These are phyloP conservation scores for Urocolius indicus DNA, from an alignment of 2,113 vertebrate genomes.

Conservation along the genomic window DNA sequence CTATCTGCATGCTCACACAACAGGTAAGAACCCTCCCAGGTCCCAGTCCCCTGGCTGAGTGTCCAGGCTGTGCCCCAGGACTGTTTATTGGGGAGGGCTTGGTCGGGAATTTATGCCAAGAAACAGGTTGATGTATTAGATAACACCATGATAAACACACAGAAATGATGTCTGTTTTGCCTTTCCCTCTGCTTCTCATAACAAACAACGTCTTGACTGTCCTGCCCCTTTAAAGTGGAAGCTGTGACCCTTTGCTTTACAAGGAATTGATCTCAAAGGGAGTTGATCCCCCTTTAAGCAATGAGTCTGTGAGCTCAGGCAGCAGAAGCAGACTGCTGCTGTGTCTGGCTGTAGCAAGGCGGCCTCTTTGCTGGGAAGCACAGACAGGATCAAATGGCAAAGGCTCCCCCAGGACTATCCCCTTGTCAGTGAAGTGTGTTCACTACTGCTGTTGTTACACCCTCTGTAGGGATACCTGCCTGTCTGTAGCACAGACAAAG, in stretches of 20 bases:
- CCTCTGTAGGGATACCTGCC: not conserved
- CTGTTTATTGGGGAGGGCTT: not conserved
- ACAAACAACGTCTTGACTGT: not conserved
- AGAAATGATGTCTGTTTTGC: not conserved
- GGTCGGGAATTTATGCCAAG: accelerated
- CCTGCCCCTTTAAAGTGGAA: not conserved
- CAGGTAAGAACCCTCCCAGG: constrained; percentile 9
- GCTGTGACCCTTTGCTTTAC: not conserved
- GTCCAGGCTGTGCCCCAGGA: accelerated
- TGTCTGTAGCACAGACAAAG: not conserved
- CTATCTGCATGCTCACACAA: accelerated
- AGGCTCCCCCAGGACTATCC: not conserved
- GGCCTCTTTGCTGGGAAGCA: not conserved
- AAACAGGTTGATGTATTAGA: accelerated
- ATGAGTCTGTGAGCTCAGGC: not conserved
- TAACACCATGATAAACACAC: not conserved
- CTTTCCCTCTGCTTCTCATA: not conserved
- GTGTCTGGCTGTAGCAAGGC: not conserved
- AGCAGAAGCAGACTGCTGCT: not conserved
- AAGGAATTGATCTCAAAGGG: not conserved
- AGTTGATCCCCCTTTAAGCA: not conserved
- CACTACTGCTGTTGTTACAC: not conserved
- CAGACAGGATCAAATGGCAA: not conserved
- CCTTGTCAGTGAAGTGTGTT: not conserved
- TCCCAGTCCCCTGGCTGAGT: not conserved